Evolutionary conservation across 2,888 invertebrate species (phyloP).

Genomic region (Proisotoma minuta): DNA sequence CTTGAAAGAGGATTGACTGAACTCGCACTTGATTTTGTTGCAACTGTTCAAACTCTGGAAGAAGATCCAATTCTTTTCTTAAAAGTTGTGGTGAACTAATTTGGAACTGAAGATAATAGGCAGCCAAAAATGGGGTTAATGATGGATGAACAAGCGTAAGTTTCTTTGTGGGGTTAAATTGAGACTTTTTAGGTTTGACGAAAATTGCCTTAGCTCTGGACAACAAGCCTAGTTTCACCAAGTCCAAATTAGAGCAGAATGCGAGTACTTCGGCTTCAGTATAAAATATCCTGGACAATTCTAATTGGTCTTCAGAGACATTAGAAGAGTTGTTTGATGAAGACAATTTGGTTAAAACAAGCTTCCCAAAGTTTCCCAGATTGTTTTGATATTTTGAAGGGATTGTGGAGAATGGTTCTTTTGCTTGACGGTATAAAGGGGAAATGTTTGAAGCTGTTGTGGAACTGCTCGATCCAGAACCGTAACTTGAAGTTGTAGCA

Average conservation of each 20-base stretch:
- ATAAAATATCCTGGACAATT: constrained; percentile 50
- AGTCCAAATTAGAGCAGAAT: constrained; percentile 51
- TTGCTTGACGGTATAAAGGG: constrained; percentile 11
- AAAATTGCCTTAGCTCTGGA: constrained; percentile 52
- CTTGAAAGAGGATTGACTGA: constrained; percentile 2
- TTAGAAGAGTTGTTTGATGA: constrained; percentile 46
- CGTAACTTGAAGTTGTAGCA: constrained; percentile 45
- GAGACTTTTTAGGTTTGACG: constrained; percentile 31
- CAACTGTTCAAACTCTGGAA: constrained; percentile 51
- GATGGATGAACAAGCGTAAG: constrained; percentile 55
- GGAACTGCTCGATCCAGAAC: constrained; percentile 9
- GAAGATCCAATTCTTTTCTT: constrained; percentile 55
- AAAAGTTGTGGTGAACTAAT: constrained; percentile 56
- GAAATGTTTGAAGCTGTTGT: constrained; percentile 17
- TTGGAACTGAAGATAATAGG: constrained; percentile 57
- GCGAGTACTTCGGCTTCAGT: constrained; percentile 55
- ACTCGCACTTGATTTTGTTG: constrained; percentile 38
- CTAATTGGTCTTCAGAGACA: constrained; percentile 33
- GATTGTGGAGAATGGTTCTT: constrained; percentile 31
- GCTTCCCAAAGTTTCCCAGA: constrained; percentile 56
- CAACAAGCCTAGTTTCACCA: constrained; percentile 45
- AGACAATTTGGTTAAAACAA: constrained; percentile 55
- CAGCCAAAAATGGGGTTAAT: constrained; percentile 57
- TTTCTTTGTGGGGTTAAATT: constrained; percentile 27
- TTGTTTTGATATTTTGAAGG: constrained; percentile 54